phyloP scores from a whole-genome alignment of 1,140 invertebrate species.

The Nylanderia fulva region DNA sequence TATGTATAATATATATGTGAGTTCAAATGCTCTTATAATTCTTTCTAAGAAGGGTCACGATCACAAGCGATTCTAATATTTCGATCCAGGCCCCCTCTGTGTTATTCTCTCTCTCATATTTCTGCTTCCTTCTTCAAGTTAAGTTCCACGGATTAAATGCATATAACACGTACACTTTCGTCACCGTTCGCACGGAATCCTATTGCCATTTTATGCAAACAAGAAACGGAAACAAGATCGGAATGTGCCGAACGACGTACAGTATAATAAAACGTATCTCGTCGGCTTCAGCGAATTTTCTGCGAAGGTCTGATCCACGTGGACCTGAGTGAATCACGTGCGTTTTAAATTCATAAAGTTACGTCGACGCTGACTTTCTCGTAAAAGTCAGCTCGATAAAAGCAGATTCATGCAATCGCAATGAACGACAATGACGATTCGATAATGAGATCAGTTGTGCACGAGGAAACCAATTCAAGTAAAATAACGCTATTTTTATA shows the following conservation, averaged over 20 bases:
- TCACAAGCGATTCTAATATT: background rate
- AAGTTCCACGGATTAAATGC: conserved; percentile 8
- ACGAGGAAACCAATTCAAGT: conserved; percentile 43
- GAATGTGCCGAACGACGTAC: conserved; percentile 23
- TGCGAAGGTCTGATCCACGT: conserved; percentile 12
- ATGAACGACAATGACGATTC: background rate
- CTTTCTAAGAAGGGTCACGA: conserved; percentile 1
- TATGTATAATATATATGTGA: background rate
- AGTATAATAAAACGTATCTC: background rate
- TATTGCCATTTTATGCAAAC: conserved; percentile 23
- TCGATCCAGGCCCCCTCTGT: background rate
- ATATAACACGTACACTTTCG: background rate
- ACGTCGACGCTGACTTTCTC: background rate
- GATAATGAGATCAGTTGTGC: conserved; percentile 40
- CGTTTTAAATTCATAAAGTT: background rate
- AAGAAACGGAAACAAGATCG: conserved; percentile 21
- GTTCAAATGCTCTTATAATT: background rate
- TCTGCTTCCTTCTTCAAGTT: background rate
- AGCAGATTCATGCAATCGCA: no score
- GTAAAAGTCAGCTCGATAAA: background rate
- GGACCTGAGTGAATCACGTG: background rate
- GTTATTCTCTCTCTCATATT: background rate
- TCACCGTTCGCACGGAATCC: conserved; percentile 9
- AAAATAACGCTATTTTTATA: conserved; percentile 62
- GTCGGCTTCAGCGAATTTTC: background rate